A percentile compares a stretch with the other conserved stretches of the same genome.
phyloP scores from a whole-genome alignment of 2,113 vertebrate species.

The Sceloporus undulatus region DNA sequence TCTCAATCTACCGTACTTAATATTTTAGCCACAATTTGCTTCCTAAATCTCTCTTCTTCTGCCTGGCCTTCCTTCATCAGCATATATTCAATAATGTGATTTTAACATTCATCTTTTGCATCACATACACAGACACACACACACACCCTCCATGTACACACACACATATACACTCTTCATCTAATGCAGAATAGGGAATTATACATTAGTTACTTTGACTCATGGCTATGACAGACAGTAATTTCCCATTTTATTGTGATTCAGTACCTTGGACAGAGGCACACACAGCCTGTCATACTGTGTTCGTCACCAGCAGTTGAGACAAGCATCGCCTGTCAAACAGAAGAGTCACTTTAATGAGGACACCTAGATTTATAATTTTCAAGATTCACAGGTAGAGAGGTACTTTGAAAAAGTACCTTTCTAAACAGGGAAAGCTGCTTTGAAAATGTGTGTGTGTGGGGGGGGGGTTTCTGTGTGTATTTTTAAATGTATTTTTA shows the following conservation, averaged over 20 bases:
- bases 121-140: neutral
- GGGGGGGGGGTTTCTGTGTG: neutral
- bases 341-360: constrained; percentile 72
- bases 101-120: constrained; percentile 27
- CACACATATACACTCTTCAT: neutral
- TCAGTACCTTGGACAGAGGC: constrained; percentile 79
- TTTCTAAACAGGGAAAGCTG: constrained; percentile 59
- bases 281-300: constrained; percentile 78
- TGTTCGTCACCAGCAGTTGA: constrained; percentile 72
- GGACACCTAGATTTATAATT: constrained; percentile 70
- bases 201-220: constrained; percentile 73
- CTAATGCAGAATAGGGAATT: constrained; percentile 73
- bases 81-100: constrained; percentile 31
- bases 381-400: constrained; percentile 67
- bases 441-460: constrained; percentile 45
- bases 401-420: constrained; percentile 57
- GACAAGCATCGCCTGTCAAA: constrained; percentile 74
- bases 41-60: neutral
- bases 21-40: neutral
- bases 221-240: constrained; percentile 78
- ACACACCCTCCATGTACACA: rapidly evolving
- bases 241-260: constrained; percentile 82
- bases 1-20: neutral
- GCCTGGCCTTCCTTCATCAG: constrained; percentile 29
- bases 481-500: too few relatives aligned